Evolutionary conservation across 2,888 invertebrate genomes (phyloP), one percentile per base, ranked within the genome.

Genomic region (Hyposoter dolosus): DNA sequence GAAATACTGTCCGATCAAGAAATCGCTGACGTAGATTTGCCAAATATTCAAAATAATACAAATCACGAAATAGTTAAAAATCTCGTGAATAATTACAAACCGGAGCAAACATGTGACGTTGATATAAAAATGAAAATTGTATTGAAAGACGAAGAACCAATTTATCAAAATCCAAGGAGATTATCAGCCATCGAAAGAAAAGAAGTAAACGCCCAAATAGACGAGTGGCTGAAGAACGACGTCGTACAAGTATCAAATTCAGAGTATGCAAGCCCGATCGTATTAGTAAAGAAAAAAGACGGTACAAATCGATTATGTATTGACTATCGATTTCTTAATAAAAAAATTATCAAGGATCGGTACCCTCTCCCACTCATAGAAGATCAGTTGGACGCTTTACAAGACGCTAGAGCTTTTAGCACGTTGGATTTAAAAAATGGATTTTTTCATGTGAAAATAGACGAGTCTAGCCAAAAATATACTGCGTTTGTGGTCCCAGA

Each of bases 401-500:
- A 83, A 47, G 81, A 45, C 23, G 80, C 86, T 40, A 80, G 35
- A 17, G 35, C 83, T 19, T 86, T 75, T 9, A 89, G 82, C 10
- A 88, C 88, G 0, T 32, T 91, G 0, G 90, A 90, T 56, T 65
- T 89, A 3, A 77, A 84, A 45, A 88, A 90, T 40, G 89, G 89
- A 32, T 90, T 90, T 69, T 90, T 89, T 28, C 89, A 90, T 66
- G 90, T 91, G 6, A 71, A 83, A 0, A 53, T 91, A 3, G 86
- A 84, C 0, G 84, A 88, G n/a, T 40, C 83, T 1, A 89, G 89
- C 63, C 17, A 75, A 0, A 87, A 89, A 65, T 90, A 87, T 60
- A 90, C 90, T 17, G 23, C 92, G 0, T 93, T 93, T 78, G 88
- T 92, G 0, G 92, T 91, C 91, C 90, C 0, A n/a, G 89, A 89